These are phyloP conservation scores for Probosciger aterrimus DNA, from an alignment of 2,113 vertebrate species.

Conservation along the genomic window DNA sequence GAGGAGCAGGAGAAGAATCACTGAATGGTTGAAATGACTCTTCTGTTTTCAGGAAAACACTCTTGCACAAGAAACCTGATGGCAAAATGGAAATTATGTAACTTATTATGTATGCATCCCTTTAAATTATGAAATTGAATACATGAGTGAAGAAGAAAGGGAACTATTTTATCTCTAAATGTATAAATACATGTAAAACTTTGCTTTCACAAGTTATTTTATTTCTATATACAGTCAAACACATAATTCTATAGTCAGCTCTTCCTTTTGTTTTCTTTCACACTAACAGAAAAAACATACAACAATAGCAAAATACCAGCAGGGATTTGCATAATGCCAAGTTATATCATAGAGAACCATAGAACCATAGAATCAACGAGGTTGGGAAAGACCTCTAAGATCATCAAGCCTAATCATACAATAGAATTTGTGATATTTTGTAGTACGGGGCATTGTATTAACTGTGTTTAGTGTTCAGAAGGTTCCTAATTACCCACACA, in stretches of 20 bases:
- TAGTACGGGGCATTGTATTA: background rate
- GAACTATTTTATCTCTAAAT: background rate
- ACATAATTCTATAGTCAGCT: background rate
- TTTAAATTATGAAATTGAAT: background rate
- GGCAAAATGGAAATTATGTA: background rate
- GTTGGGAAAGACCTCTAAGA: background rate
- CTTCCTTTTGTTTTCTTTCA: background rate
- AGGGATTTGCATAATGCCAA: background rate
- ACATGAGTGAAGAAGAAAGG: background rate
- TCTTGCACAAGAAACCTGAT: background rate
- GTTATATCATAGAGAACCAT: background rate
- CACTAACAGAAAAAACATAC: background rate
- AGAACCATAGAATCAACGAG: background rate
- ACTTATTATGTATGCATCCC: background rate
- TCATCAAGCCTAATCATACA: background rate
- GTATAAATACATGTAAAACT: background rate
- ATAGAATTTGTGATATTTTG: background rate
- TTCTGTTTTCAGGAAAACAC: background rate
- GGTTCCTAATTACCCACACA: background rate
- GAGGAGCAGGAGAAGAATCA: background rate
- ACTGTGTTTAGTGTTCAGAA: background rate
- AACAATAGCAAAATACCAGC: background rate
- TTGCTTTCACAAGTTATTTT: background rate
- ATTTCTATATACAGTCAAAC: background rate
- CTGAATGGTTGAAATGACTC: background rate